These are phyloP conservation scores for Craniophora ligustri DNA, from an alignment of 2,888 invertebrate genomes.

Conservation along the genomic window DNA sequence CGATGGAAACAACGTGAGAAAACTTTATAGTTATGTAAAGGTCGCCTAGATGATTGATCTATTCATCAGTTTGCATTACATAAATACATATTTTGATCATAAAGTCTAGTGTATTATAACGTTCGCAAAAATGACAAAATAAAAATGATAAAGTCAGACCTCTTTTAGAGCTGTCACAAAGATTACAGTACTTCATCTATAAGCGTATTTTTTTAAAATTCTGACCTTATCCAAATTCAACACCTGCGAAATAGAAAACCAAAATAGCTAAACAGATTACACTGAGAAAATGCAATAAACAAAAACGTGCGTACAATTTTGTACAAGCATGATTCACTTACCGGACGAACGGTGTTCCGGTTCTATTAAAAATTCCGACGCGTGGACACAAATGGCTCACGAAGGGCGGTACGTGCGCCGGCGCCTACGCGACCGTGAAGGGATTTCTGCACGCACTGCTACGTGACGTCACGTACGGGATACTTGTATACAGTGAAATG, in stretches of 20 bases:
- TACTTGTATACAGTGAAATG: conserved; percentile 34
- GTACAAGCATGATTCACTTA: conserved; percentile 47
- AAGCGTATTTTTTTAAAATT: too few species aligned
- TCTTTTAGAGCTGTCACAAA: too few species aligned
- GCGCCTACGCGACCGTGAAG: conserved; percentile 45
- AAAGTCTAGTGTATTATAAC: background rate
- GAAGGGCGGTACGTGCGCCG: conserved; percentile 54
- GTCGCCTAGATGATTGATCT: conserved; percentile 15
- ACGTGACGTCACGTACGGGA: conserved; percentile 53
- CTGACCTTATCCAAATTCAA: too few species aligned
- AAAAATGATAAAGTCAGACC: too few species aligned
- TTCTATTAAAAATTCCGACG: conserved; percentile 66
- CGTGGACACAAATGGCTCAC: conserved; percentile 55
- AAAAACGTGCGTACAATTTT: conserved; percentile 23
- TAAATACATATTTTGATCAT: background rate
- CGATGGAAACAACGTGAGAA: too few species aligned
- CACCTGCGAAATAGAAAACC: too few species aligned
- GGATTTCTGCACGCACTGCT: conserved; percentile 45
- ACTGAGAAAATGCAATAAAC: conserved; percentile 15
- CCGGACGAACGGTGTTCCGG: conserved; percentile 42
- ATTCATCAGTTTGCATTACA: background rate
- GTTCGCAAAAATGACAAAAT: background rate
- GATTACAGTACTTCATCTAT: too few species aligned
- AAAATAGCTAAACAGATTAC: conserved; percentile 16
- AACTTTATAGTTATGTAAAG: conserved; percentile 17